phyloP scores from a whole-genome alignment of 2,888 invertebrate genomes.

The Dromius quadrimaculatus region DNA sequence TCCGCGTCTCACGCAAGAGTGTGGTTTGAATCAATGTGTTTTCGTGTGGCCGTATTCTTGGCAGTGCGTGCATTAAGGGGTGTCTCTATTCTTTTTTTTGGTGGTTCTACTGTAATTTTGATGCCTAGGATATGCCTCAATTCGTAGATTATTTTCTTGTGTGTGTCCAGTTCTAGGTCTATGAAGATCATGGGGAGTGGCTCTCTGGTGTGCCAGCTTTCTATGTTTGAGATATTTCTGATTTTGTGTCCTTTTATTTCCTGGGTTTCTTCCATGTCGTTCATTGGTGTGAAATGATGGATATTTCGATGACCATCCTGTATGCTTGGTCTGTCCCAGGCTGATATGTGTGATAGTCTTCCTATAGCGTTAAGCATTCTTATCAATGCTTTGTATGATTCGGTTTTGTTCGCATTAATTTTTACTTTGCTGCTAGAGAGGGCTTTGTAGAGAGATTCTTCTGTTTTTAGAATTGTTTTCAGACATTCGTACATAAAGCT shows the following conservation, averaged over 20 bases:
- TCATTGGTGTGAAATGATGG: slow-evolving; percentile 4
- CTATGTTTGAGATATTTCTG: slow-evolving; percentile 47
- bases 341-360: neutral
- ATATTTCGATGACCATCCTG: slow-evolving; percentile 16
- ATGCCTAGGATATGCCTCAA: slow-evolving; percentile 36
- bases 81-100: slow-evolving; percentile 38
- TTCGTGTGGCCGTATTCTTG: slow-evolving; percentile 54
- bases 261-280: slow-evolving; percentile 42
- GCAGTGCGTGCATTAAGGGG: slow-evolving; percentile 54
- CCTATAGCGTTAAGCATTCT: neutral
- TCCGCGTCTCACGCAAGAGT: slow-evolving; percentile 53
- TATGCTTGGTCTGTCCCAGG: neutral
- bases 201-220: slow-evolving; percentile 33
- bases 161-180: slow-evolving; percentile 38
- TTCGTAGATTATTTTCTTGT: slow-evolving; percentile 51
- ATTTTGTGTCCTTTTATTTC: slow-evolving; percentile 41
- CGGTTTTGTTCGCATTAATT: neutral
- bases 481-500: neutral
- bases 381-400: neutral
- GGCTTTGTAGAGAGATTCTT: neutral
- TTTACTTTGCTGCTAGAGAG: neutral
- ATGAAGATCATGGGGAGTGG: slow-evolving; percentile 50
- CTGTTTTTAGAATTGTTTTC: neutral
- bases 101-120: slow-evolving; percentile 49
- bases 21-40: slow-evolving; percentile 50